phyloP scores from a whole-genome alignment of 2,113 vertebrate species.

The Calcarius ornatus region DNA sequence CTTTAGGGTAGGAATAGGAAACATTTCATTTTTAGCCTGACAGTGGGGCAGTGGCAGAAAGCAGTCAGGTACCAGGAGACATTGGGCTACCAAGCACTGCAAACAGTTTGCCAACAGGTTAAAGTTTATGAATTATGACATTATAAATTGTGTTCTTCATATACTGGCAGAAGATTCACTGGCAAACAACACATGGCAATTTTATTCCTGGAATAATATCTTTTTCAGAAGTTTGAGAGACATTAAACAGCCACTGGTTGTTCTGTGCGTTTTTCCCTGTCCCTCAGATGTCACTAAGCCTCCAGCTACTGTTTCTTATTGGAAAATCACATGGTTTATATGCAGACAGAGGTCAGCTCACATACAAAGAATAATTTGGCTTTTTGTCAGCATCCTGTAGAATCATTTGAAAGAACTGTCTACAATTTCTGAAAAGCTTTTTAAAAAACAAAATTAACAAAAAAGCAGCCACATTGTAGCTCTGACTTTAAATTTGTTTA shows the following conservation, averaged over 20 bases:
- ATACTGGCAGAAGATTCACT: background rate
- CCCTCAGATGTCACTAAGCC: background rate
- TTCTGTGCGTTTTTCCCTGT: background rate
- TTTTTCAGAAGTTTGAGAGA: background rate
- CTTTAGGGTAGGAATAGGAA: background rate
- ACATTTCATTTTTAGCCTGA: background rate
- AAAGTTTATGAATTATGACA: background rate
- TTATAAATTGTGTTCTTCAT: background rate
- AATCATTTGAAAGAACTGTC: background rate
- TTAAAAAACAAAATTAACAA: background rate
- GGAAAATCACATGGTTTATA: background rate
- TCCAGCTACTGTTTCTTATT: background rate
- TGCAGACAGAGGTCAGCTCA: background rate
- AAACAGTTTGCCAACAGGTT: background rate
- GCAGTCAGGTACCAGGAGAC: background rate
- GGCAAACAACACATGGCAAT: background rate
- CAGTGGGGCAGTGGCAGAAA: background rate
- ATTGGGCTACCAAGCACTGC: background rate
- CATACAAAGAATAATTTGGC: background rate
- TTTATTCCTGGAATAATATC: background rate
- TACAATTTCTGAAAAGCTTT: background rate
- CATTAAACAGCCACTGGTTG: background rate
- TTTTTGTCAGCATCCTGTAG: background rate
- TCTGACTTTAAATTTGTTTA: background rate
- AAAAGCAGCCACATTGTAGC: background rate